These are phyloP conservation scores for Crioceris asparagi DNA, from an alignment of 2,888 invertebrate genomes.

Conservation along the genomic window DNA sequence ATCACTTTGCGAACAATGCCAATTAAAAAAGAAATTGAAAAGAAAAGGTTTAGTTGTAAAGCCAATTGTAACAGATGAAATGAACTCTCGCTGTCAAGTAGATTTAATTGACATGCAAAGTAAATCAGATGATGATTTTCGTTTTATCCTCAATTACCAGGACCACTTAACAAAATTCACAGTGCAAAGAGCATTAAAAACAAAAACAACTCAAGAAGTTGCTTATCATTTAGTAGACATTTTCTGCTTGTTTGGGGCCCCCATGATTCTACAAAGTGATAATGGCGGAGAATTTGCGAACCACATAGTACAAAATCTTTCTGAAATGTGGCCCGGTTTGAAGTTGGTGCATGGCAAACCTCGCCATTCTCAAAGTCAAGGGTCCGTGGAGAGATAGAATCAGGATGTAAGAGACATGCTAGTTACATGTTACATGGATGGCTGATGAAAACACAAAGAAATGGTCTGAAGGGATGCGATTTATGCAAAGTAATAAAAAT, in stretches of 20 bases:
- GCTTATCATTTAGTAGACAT: conserved; percentile 19
- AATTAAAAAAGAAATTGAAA: conserved; percentile 1
- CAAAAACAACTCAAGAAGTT: conserved; percentile 28
- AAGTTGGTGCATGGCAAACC: conserved; percentile 5
- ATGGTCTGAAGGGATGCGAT: no score
- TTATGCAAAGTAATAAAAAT: conserved; percentile 13
- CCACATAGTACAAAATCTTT: conserved; percentile 5
- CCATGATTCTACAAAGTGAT: no score
- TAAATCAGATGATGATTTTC: conserved; percentile 25
- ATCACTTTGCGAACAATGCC: no score
- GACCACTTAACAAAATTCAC: conserved; percentile 32
- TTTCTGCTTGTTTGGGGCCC: no score
- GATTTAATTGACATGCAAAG: conserved; percentile 30
- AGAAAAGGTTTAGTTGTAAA: conserved; percentile 1
- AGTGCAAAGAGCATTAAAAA: conserved; percentile 24
- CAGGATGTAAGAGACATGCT: conserved; percentile 1
- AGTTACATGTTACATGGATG: no score
- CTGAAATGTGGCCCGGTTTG: conserved; percentile 5
- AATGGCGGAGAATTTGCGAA: conserved; percentile 16
- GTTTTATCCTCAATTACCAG: conserved; percentile 30
- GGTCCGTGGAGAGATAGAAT: conserved; percentile 4
- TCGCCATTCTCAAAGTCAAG: no score
- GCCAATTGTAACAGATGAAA: conserved; percentile 1
- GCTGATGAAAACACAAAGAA: no score
- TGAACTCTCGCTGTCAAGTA: conserved; percentile 4